Evolutionary conservation across 2,113 vertebrate genomes (phyloP).

Genomic region (Neotoma lepida): DNA sequence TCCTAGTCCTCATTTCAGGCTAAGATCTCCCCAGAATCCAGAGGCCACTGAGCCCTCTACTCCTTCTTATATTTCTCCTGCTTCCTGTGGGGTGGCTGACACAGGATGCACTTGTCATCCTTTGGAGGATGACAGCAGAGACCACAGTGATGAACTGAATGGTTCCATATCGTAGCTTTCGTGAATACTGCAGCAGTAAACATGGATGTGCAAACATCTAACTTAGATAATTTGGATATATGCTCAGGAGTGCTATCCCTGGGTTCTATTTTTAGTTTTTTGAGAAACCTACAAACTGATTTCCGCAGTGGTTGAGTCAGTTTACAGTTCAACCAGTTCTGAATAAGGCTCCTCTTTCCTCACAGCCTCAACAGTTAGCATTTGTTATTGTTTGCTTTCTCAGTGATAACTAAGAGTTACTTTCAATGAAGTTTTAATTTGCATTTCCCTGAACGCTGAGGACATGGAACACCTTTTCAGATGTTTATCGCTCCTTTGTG

Average conservation of each 20-base stretch:
- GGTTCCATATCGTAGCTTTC: neutral
- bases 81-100: neutral
- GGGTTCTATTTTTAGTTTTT: neutral
- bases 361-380: neutral
- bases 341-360: neutral
- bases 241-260: neutral
- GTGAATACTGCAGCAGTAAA: neutral
- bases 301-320: neutral
- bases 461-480: neutral
- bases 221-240: neutral
- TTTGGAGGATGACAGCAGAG: neutral
- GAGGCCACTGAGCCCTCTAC: neutral
- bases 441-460: neutral
- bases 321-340: neutral
- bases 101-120: neutral
- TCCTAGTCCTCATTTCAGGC: neutral
- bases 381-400: neutral
- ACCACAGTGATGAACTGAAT: neutral
- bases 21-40: no score
- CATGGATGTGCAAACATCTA: neutral
- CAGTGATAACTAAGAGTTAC: neutral
- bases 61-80: neutral
- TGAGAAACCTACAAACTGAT: neutral
- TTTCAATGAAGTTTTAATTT: neutral
- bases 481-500: neutral